Base-by-base conservation (phyloP, 2,797 vertebrate species). In the Serranus cabrilla region DNA sequence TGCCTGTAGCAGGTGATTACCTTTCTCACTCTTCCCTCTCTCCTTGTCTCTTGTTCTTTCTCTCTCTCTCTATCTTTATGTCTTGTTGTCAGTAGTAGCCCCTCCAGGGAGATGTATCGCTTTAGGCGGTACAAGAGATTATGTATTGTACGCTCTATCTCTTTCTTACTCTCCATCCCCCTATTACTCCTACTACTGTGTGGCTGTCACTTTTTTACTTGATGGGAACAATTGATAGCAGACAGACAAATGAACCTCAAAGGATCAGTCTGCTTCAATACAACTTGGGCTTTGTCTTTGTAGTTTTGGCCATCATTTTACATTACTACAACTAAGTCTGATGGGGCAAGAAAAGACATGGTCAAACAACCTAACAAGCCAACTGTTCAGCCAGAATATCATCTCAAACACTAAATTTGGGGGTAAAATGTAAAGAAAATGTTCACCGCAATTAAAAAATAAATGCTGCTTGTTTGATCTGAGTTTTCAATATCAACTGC, bases 81-180 rank as follows among this genome's bases (percentile, higher is more conserved):
- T 86, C 88, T 89, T 85, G 80, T 89, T 93, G 91, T 92, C 93
- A 93, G 92, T 59, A 21, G 78, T 63, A 78, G 82, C 66, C 75
- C 94, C 93, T 92, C 90, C n/a, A 20, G 93, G 91, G 93, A 94
- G 71, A 88, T 94, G 94, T 94, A 93, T 89, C 79, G 95, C 94
- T 95, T 84, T 80, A 94, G 93, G 94, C 93, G 23, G 76, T 92
- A 94, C 92, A 92, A 85, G 84, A 82, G 82, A 70, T 84, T 78
- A 86, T 90, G 84, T 83, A 86, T 90, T 88, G 75, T 76, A 74
- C 68, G 78, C 47, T 74, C 71, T 71, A 47, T 86, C 63, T 87
- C 52, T 50, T 81, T 84, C 74, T 76, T 63, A 83, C 56, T 72
- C 59, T 74, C 65, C 51, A 63, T 68, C 45, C 52, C 47, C 17